These are phyloP conservation scores for Hyperopisus bebe DNA, from an alignment of 2,113 vertebrate genomes.

Conservation along the genomic window DNA sequence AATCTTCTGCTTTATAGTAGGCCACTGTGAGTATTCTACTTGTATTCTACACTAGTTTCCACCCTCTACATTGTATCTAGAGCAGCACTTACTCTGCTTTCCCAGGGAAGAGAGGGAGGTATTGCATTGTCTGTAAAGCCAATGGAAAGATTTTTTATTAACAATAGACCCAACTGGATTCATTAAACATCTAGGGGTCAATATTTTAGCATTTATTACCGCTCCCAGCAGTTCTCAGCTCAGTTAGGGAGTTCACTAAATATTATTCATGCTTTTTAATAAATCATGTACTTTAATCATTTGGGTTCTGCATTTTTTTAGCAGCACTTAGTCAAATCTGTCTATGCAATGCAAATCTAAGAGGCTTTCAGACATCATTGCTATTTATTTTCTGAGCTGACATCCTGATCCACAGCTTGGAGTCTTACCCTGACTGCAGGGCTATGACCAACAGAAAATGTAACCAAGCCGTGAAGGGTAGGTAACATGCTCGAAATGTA, in stretches of 20 bases:
- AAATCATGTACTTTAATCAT: conserved; percentile 13
- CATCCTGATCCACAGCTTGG: conserved; percentile 4
- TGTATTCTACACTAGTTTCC: neutral
- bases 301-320: conserved; percentile 11
- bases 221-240: neutral
- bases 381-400: conserved; percentile 5
- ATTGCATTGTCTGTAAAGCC: neutral
- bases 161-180: neutral
- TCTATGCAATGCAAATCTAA: neutral
- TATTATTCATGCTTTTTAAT: conserved; percentile 10
- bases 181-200: conserved; percentile 8
- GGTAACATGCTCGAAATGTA: neutral
- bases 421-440: neutral
- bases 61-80: neutral
- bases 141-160: neutral
- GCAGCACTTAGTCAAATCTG: conserved; percentile 15
- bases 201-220: neutral
- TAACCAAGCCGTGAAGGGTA: neutral
- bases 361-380: conserved; percentile 1
- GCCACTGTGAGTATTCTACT: neutral
- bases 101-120: neutral
- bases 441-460: neutral
- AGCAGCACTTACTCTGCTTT: neutral
- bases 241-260: neutral
- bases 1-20: neutral